Evolutionary conservation across 2,113 vertebrate genomes (phyloP), one percentile per base, ranked within the genome.

Genomic region (Dromaius novaehollandiae): DNA sequence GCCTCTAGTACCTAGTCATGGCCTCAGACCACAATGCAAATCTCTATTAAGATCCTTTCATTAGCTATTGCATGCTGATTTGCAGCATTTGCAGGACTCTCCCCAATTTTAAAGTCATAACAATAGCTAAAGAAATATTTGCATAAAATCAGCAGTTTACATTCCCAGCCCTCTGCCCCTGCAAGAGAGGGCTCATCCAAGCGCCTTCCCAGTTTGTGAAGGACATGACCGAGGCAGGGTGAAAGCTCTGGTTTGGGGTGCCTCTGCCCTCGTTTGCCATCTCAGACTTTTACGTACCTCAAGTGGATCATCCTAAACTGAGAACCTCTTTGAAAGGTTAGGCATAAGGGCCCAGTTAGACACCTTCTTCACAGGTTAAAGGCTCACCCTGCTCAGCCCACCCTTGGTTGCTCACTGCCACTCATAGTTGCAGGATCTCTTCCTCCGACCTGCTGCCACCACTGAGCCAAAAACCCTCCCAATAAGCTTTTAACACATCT

Each of bases 1-100:
- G 78, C 56, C 40, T 78, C 36, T 66, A 44, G 1, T 14, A 20
- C 32, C 11, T 78, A 2, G 0, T 0, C 26, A 28, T 77, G 46
- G 64, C 79, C 85, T 63, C 58, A 90, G 50, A 82, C 15, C n/a
- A 18, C 0, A 1, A 42, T 56, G 14, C 11, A 82, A 91, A 80
- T 34, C 40, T 58, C 36, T 70, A 7, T 16, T 50, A 48, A 85
- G 94, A 74, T 40, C 34, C 34, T 70, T 50, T 34, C 5, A 79
- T 44, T 44, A 11, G 10, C 28, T 80, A 6, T 26, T 48, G 50
- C 55, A 38, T 26, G 6, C 13, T 0, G 0, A 60, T 78, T 65
- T 73, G 38, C 36, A 12, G 8, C 44, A n/a, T 91, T 38, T 61
- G 16, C 53, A 61, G 28, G 11, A 19, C 8, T 77, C 73, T 51